Conservation (phyloP, 2,888 invertebrate genomes). For the Drosophila gaucha region DNA sequence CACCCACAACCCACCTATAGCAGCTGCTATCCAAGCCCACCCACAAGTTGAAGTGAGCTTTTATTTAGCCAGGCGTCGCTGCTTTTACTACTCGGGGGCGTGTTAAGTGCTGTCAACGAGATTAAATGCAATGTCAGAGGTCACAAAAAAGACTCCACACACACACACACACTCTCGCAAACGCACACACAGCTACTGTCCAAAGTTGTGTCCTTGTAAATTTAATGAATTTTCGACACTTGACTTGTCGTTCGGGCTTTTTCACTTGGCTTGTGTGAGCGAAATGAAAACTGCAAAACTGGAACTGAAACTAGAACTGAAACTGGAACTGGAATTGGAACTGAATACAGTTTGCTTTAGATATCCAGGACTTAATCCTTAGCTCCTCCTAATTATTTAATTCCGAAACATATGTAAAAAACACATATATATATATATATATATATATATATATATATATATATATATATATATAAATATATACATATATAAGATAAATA, state of each 20-base stretch:
- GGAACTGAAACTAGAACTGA: conserved; percentile 4
- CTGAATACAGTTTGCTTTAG: not conserved
- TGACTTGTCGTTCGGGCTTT: conserved; percentile 12
- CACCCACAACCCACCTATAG: not conserved
- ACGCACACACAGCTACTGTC: conserved; percentile 17
- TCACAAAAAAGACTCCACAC: conserved; percentile 53
- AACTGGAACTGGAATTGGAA: not conserved
- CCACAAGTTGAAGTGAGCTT: conserved; percentile 40
- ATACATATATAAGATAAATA: too few species aligned
- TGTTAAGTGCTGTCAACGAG: conserved; percentile 81
- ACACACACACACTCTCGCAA: conserved; percentile 25
- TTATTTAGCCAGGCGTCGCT: conserved; percentile 39
- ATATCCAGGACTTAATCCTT: not conserved
- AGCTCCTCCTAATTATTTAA: too few species aligned
- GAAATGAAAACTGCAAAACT: conserved; percentile 20
- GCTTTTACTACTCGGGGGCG: conserved; percentile 69
- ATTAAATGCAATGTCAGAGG: conserved; percentile 82
- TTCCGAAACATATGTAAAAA: too few species aligned
- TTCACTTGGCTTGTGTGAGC: conserved; percentile 1
- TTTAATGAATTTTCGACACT: conserved; percentile 78
- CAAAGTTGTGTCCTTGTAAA: conserved; percentile 79
- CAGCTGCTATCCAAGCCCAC: not conserved
- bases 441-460: not conserved
- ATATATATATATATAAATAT: not conserved
- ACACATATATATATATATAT: not conserved